Evolutionary conservation across 2,888 invertebrate genomes (phyloP).

Genomic region (Stomorhina lunata): DNA sequence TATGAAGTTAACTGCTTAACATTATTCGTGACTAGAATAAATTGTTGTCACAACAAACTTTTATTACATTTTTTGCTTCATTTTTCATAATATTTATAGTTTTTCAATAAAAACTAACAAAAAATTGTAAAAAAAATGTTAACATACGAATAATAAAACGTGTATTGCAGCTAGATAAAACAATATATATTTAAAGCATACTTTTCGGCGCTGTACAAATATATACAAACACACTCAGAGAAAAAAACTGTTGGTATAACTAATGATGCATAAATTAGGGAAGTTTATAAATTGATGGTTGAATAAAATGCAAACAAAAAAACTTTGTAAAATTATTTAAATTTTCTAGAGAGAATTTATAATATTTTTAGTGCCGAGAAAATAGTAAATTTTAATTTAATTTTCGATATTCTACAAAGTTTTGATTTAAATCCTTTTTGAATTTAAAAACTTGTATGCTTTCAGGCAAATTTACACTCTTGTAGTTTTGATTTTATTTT

Average conservation of each 20-base stretch:
- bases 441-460: too few species aligned
- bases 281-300: neutral
- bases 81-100: conserved; percentile 18
- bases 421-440: too few species aligned
- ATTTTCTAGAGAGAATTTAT: too few species aligned
- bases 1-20: conserved; percentile 34
- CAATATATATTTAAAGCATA: neutral
- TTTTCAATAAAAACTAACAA: conserved; percentile 28
- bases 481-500: too few species aligned
- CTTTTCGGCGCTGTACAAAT: neutral
- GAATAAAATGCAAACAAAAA: neutral
- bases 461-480: too few species aligned
- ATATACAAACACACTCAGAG: neutral
- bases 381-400: too few species aligned
- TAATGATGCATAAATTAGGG: neutral
- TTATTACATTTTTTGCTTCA: neutral
- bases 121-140: neutral
- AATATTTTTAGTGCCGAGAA: too few species aligned
- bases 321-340: neutral
- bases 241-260: neutral
- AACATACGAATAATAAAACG: neutral
- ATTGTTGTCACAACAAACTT: conserved; percentile 48
- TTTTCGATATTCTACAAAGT: too few species aligned
- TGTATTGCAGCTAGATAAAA: neutral
- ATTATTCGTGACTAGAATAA: conserved; percentile 53